These are phyloP conservation scores for Belgica antarctica DNA, from an alignment of 2,888 invertebrate species.

Conservation along the genomic window DNA sequence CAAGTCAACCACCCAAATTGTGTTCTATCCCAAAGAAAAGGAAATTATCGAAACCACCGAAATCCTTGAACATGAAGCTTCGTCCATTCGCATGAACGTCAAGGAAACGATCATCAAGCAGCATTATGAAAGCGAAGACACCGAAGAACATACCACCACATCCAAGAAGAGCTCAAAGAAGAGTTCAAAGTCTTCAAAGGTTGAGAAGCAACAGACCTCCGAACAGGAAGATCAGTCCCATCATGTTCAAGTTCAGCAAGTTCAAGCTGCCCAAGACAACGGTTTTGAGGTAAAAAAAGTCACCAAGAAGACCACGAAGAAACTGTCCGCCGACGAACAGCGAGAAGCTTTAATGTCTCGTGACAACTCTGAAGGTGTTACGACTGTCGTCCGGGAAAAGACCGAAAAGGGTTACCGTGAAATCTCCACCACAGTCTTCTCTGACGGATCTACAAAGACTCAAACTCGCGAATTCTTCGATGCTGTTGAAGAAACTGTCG, in stretches of 20 bases:
- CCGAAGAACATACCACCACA: background rate
- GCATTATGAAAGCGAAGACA: constrained; percentile 10
- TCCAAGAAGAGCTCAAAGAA: constrained; percentile 21
- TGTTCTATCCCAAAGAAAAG: constrained; percentile 42
- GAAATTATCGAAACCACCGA: constrained; percentile 43
- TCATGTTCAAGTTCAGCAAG: background rate
- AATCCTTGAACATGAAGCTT: constrained; percentile 37
- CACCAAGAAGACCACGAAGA: constrained; percentile 29
- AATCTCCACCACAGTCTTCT: constrained; percentile 41
- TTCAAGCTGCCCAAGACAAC: constrained; percentile 17
- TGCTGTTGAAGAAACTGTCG: constrained; percentile 40
- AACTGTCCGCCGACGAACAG: constrained; percentile 19
- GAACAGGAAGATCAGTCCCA: background rate
- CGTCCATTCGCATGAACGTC: constrained; percentile 34
- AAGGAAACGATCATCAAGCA: constrained; percentile 31
- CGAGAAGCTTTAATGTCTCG: constrained; percentile 38
- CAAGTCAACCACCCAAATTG: constrained; percentile 31
- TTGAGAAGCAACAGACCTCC: background rate
- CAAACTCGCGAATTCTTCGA: constrained; percentile 37
- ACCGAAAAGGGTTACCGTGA: constrained; percentile 42
- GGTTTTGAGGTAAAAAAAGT: constrained; percentile 36
- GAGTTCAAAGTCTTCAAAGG: constrained; percentile 32
- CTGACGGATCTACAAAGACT: constrained; percentile 36
- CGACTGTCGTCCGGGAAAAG: constrained; percentile 39
- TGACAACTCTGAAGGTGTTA: constrained; percentile 36